Evolutionary conservation across 2,797 vertebrate genomes (phyloP).

Genomic region (Simalia tracyae): DNA sequence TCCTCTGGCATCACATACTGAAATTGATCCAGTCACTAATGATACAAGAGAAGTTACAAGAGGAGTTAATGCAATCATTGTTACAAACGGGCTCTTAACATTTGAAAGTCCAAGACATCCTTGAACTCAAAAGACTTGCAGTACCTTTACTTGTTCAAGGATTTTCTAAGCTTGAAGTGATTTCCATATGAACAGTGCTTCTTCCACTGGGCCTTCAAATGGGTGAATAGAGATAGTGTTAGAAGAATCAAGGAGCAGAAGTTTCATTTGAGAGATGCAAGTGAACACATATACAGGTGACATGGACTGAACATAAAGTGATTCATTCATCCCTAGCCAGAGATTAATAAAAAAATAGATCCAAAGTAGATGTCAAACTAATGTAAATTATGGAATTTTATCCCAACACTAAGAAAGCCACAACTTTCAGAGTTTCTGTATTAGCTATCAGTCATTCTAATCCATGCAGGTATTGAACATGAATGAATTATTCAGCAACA

Average conservation of each 20-base stretch:
- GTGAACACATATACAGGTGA: neutral
- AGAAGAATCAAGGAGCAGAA: neutral
- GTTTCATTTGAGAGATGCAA: neutral
- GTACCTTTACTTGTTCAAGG: neutral
- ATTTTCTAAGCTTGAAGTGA: neutral
- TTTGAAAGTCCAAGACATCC: neutral
- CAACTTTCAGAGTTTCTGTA: neutral
- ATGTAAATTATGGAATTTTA: neutral
- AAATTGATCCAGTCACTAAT: neutral
- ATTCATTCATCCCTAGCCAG: neutral
- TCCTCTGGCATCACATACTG: neutral
- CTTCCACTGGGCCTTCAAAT: neutral
- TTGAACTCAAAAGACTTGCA: neutral
- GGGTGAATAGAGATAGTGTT: neutral
- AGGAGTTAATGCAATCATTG: neutral
- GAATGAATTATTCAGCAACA: neutral
- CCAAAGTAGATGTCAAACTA: neutral
- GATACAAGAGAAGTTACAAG: neutral
- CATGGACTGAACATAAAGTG: neutral
- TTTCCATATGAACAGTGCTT: neutral
- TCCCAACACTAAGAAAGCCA: neutral
- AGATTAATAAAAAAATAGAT: neutral
- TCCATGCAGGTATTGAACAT: neutral
- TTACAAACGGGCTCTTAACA: neutral
- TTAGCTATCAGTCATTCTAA: constrained; percentile 6